Evolutionary conservation across 2,113 vertebrate species (phyloP).

Genomic region (Entomyzon cyanotis): DNA sequence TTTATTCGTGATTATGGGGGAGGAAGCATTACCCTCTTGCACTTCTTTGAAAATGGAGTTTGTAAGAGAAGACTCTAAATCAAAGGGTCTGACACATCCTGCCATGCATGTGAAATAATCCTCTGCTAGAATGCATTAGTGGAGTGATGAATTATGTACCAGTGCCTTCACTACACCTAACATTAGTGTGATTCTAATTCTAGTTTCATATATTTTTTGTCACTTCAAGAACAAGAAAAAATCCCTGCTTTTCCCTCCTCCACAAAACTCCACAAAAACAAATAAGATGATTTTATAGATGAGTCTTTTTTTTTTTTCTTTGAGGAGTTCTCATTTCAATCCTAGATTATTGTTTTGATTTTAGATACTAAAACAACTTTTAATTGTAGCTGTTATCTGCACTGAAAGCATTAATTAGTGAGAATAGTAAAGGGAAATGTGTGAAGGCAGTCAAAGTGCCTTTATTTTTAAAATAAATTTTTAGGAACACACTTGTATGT

Average conservation of each 20-base stretch:
- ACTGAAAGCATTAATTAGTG: not conserved
- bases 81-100: conserved; percentile 23
- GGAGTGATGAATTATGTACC: not conserved
- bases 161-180: not conserved
- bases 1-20: not conserved
- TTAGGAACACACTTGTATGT: not conserved
- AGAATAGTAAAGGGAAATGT: not conserved
- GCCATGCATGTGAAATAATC: conserved; percentile 17
- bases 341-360: not conserved
- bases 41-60: not conserved
- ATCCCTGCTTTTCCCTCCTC: not conserved
- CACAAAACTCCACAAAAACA: not conserved
- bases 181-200: not conserved
- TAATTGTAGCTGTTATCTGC: not conserved
- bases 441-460: not conserved
- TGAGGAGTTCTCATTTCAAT: not conserved
- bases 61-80: conserved; percentile 24
- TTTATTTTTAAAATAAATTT: not conserved
- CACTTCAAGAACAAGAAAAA: not conserved
- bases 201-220: not conserved
- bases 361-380: not conserved
- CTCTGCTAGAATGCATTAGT: conserved; percentile 14
- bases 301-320: not conserved
- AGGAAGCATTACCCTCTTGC: not conserved
- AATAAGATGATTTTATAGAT: not conserved